phyloP scores from a whole-genome alignment of 1,140 invertebrate genomes.

The Teleogryllus occipitalis region DNA sequence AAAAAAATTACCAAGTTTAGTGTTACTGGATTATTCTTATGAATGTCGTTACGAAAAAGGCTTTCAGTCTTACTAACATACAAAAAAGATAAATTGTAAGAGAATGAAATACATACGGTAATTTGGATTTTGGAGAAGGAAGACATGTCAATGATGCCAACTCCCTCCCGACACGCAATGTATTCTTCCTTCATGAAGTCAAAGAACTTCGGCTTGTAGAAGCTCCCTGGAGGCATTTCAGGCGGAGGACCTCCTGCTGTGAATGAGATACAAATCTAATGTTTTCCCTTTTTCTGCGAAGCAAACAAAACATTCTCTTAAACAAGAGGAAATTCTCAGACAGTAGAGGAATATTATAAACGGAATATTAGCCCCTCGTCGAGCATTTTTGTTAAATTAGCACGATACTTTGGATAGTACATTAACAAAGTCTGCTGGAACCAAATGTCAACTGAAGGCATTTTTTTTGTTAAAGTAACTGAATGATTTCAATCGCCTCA shows the following conservation, averaged over 20 bases:
- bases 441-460: too few relatives aligned
- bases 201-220: conserved; percentile 69
- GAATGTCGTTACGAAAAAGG: too few relatives aligned
- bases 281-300: not conserved
- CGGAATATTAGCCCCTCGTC: too few relatives aligned
- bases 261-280: conserved; percentile 24
- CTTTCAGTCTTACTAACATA: too few relatives aligned
- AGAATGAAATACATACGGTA: conserved; percentile 42
- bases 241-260: conserved; percentile 38
- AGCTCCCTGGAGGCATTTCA: conserved; percentile 49
- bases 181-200: conserved; percentile 67
- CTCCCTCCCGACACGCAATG: conserved; percentile 65
- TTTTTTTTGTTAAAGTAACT: too few relatives aligned
- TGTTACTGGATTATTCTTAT: too few relatives aligned
- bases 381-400: too few relatives aligned
- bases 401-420: too few relatives aligned
- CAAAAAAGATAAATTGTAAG: too few relatives aligned
- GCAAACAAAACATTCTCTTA: not conserved
- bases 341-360: not conserved
- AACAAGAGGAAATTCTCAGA: not conserved
- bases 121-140: conserved; percentile 78
- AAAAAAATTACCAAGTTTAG: too few relatives aligned
- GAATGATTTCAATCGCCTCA: too few relatives aligned
- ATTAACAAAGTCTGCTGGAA: too few relatives aligned
- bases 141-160: conserved; percentile 76